phyloP scores from a whole-genome alignment of 2,113 vertebrate species.

The Coregonus clupeaformis region DNA sequence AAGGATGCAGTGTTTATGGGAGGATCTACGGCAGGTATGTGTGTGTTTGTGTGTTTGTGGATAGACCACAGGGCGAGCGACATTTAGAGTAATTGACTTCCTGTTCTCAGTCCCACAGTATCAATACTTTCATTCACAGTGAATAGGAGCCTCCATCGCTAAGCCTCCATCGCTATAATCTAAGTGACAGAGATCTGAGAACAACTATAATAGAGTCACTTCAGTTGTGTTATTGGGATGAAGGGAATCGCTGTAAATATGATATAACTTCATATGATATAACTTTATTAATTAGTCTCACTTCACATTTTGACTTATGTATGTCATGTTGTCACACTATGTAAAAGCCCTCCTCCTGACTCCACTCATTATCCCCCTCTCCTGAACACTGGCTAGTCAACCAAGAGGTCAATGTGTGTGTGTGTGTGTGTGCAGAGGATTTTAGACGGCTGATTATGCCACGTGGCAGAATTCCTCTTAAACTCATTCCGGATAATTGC shows the following conservation, averaged over 20 bases:
- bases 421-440: neutral
- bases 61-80: neutral
- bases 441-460: neutral
- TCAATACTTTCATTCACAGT: conserved; percentile 48
- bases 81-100: conserved; percentile 55
- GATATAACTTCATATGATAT: neutral
- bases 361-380: neutral
- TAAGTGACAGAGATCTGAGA: neutral
- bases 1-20: conserved; percentile 29
- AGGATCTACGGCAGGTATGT: neutral
- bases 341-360: neutral
- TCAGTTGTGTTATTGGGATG: neutral
- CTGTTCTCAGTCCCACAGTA: conserved; percentile 23
- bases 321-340: neutral
- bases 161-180: neutral
- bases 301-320: neutral
- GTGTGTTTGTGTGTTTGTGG: conserved; percentile 11
- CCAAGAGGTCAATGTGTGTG: neutral
- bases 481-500: conserved; percentile 25
- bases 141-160: conserved; percentile 27
- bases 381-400: neutral
- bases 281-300: neutral
- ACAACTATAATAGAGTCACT: neutral
- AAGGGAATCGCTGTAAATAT: neutral
- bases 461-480: conserved; percentile 8